A percentile compares a stretch with the other conserved stretches of the same genome.
These are phyloP conservation scores for Buceros bicornis DNA, from an alignment of 2,797 vertebrate genomes.

Conservation along the genomic window DNA sequence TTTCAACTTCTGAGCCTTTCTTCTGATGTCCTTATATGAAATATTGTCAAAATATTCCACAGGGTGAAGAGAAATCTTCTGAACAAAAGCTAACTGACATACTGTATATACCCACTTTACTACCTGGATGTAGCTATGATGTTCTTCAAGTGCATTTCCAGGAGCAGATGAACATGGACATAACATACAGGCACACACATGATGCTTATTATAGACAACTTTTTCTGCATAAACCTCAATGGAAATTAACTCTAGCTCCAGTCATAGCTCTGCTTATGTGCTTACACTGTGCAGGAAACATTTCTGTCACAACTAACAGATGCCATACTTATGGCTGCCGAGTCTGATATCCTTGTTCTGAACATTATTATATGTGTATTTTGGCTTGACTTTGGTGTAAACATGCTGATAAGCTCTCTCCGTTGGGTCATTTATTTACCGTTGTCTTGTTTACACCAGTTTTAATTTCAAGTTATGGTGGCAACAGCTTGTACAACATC, in stretches of 20 bases:
- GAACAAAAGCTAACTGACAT: fast-evolving
- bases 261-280: neutral
- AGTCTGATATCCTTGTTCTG: neutral
- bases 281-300: neutral
- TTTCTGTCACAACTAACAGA: neutral
- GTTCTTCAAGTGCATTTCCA: neutral
- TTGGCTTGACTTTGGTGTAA: neutral
- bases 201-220: neutral
- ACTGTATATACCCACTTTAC: neutral
- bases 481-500: neutral
- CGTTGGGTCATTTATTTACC: neutral
- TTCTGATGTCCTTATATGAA: neutral
- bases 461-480: neutral
- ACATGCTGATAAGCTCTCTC: neutral
- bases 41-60: neutral
- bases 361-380: neutral
- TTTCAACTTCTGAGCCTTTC: neutral
- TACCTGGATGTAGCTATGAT: neutral
- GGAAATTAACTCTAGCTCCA: neutral
- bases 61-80: neutral
- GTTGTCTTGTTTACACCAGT: neutral
- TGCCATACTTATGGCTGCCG: neutral
- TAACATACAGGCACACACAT: neutral
- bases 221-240: neutral
- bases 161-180: neutral